Percentiles rank a stretch among this genome's conserved stretches.
Conservation (phyloP, 1,140 invertebrate species). For the Probaryconus sp. region DNA sequence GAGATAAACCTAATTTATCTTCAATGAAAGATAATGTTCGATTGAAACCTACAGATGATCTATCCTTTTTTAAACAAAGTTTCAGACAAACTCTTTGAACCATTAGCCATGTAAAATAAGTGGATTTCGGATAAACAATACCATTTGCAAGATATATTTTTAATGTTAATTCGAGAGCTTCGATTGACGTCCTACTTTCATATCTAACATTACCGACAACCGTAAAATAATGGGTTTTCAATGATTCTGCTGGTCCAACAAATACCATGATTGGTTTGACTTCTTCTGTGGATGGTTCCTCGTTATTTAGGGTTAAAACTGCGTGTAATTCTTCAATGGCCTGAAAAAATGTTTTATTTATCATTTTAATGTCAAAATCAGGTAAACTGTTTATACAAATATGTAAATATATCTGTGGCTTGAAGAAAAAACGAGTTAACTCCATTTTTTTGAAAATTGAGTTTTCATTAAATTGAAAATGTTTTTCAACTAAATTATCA, state of each 20-base stretch:
- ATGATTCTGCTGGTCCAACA: not conserved
- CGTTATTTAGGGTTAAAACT: too few species aligned
- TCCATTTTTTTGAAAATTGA: too few species aligned
- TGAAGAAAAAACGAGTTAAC: too few species aligned
- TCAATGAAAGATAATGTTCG: conserved; percentile 17
- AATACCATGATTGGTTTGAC: conserved; percentile 7
- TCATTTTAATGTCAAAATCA: too few species aligned
- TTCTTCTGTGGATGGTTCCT: too few species aligned
- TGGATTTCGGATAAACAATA: conserved; percentile 3
- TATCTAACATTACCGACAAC: conserved; percentile 2
- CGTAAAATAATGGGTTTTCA: conserved; percentile 2
- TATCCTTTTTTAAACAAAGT: conserved; percentile 4
- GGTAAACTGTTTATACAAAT: too few species aligned
- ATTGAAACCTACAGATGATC: conserved; percentile 6
- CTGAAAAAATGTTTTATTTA: too few species aligned
- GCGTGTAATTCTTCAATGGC: too few species aligned
- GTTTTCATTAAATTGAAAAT: too few species aligned
- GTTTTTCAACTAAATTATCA: too few species aligned
- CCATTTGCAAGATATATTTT: conserved; percentile 10
- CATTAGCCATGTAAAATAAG: conserved; percentile 3
- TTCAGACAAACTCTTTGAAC: conserved; percentile 7
- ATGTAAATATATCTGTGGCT: too few species aligned
- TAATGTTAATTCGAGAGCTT: not conserved
- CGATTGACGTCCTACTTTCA: not conserved
- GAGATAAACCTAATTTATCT: not conserved